Conservation (phyloP, 1,140 invertebrate genomes). For the Cydia splendana region DNA sequence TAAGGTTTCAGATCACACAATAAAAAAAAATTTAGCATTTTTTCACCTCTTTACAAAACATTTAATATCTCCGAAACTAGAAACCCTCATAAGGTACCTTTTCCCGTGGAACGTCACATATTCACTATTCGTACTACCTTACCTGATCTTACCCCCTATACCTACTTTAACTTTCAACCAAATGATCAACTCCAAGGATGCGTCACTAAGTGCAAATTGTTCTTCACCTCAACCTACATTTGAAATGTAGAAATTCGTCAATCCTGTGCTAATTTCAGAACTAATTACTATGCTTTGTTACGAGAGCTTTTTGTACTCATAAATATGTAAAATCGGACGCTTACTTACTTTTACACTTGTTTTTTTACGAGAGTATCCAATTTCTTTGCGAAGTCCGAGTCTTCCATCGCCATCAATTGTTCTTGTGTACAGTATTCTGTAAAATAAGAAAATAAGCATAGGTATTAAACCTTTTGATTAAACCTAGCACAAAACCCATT, state of each 20-base stretch:
- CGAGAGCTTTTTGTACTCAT: too few species aligned
- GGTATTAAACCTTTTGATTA: too few species aligned
- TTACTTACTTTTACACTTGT: neutral
- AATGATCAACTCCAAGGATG: neutral
- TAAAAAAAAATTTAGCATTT: too few species aligned
- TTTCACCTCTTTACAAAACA: too few species aligned
- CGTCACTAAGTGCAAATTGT: slow-evolving; percentile 9
- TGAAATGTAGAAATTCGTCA: slow-evolving; percentile 42
- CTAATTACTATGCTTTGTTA: too few species aligned
- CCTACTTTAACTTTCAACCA: neutral
- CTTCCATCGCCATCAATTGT: slow-evolving; percentile 54
- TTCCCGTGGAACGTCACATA: too few species aligned
- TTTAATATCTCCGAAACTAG: too few species aligned
- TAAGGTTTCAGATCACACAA: too few species aligned
- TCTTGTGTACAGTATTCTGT: slow-evolving; percentile 62
- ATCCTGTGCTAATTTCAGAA: slow-evolving; percentile 37
- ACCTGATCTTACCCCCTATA: too few species aligned
- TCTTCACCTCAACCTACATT: slow-evolving; percentile 33
- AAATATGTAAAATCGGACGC: neutral
- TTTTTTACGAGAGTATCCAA: neutral
- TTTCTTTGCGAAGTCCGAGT: slow-evolving; percentile 44
- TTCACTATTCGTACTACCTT: too few species aligned
- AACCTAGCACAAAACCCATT: too few species aligned
- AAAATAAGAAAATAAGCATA: slow-evolving; percentile 34
- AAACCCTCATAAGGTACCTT: too few species aligned